Evolutionary conservation across 2,113 vertebrate species (phyloP), one percentile per base, ranked within the genome.

Genomic region (Poicephalus gulielmi): DNA sequence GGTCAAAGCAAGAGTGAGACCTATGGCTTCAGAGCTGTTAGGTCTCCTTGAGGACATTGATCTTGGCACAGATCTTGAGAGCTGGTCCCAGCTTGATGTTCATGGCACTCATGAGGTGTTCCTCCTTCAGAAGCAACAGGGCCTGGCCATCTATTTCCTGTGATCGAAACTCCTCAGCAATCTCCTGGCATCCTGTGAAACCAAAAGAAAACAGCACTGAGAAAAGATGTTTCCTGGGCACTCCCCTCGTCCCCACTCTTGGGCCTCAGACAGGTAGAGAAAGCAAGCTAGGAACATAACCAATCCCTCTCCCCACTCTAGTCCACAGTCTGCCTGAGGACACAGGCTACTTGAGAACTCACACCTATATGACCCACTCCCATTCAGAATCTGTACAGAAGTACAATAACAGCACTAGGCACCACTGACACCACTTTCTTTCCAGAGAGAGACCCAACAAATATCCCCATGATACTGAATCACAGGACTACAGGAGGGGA

Each of bases 111-210:
- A 99, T 99, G 50, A 99, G 99, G 82, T 99, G 99, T 78, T 99
- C 99, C 94, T 99, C 99, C 88, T 99, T 99, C 92, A 99, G 98
- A 68, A 99, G 98, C 94, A 99, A 94, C 86, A 99, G 97, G 46
- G 99, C 99, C 97, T 99, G 99, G 31, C 99, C 99, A 41, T 99
- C 99, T 50, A 99, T 99, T 96, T 99, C 99, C 98, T 99, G 99
- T 9, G 99, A 99, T 59, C 99, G 98, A 95, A 99, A 99, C 90
- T 99, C 99, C 60, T 98, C 98, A 5, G 99, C 99, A 94, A 99
- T 98, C 94, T 99, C 99, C 94, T 99, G 99, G 89, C 99, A 99
- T n/a, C 99, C 99, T 99, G 92, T 35, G 66, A 92, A 87, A 80
- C 7, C 1, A 60, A 53, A 46, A 66, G 22, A 53, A 27, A 35